phyloP scores from a whole-genome alignment of 2,888 invertebrate genomes.

The Axea sp. region DNA sequence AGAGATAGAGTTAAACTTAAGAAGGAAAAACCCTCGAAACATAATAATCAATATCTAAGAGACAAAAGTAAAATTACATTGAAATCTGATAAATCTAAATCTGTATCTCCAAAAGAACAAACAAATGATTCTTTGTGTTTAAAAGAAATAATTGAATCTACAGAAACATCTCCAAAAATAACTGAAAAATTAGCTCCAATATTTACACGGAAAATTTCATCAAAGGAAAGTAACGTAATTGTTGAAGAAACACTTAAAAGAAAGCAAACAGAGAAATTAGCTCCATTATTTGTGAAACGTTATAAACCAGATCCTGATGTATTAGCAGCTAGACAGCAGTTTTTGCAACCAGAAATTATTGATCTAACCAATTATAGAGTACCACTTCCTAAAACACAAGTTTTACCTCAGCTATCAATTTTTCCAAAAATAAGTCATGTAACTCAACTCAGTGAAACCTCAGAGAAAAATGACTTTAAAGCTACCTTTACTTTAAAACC shows the following conservation, averaged over 20 bases:
- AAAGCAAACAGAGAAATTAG: slow-evolving; percentile 77
- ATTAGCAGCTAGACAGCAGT: slow-evolving; percentile 84
- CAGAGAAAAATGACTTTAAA: neutral
- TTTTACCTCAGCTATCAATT: slow-evolving; percentile 59
- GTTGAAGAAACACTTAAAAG: slow-evolving; percentile 61
- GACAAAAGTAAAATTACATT: neutral
- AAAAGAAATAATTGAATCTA: neutral
- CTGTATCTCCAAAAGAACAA: neutral
- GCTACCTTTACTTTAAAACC: slow-evolving; percentile 59
- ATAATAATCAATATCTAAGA: too few relatives aligned
- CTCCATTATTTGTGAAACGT: slow-evolving; percentile 85
- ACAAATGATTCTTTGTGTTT: neutral
- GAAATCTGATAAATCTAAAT: neutral
- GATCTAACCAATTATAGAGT: slow-evolving; percentile 81
- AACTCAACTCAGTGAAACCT: slow-evolving; percentile 78
- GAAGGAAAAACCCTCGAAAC: neutral
- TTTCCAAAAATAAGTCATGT: slow-evolving; percentile 86
- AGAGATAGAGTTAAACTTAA: slow-evolving; percentile 14
- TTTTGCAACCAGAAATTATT: slow-evolving; percentile 87
- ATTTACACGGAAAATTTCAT: slow-evolving; percentile 21
- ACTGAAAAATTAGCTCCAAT: slow-evolving; percentile 43
- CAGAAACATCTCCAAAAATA: slow-evolving; percentile 19
- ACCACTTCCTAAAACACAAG: slow-evolving; percentile 76
- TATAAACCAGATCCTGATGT: slow-evolving; percentile 82
- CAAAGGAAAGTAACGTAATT: slow-evolving; percentile 12